A percentile compares a stretch with the other conserved stretches of the same genome.
Evolutionary conservation across 2,797 vertebrate genomes (phyloP).

Genomic region (Schizothorax lantsangensis): DNA sequence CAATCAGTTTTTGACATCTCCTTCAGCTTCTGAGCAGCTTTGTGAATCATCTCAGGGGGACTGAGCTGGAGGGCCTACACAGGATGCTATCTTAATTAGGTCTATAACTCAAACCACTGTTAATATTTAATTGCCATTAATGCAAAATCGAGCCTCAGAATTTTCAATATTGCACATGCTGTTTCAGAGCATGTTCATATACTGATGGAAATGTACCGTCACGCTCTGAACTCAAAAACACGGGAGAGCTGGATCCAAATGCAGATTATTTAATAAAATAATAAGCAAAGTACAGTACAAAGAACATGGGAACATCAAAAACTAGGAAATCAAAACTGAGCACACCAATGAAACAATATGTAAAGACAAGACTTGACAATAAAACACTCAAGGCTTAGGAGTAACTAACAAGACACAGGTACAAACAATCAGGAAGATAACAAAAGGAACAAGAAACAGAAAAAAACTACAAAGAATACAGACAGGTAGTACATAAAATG

Average conservation of each 20-base stretch:
- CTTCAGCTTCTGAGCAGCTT: conserved; percentile 26
- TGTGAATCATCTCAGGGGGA: conserved; percentile 27
- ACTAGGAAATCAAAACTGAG: neutral
- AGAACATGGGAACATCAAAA: neutral
- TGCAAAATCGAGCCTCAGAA: conserved; percentile 14
- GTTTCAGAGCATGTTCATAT: conserved; percentile 3
- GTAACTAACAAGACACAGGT: neutral
- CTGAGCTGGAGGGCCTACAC: conserved; percentile 41
- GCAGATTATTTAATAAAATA: neutral
- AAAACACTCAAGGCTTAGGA: neutral
- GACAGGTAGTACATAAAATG: neutral
- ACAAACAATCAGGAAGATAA: neutral
- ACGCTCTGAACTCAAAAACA: neutral
- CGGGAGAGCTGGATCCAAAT: neutral
- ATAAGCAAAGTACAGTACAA: neutral
- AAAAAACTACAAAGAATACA: neutral
- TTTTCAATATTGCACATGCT: conserved; percentile 12
- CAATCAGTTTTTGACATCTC: conserved; percentile 49
- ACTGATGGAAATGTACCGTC: neutral
- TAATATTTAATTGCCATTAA: conserved; percentile 47
- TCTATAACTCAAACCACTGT: conserved; percentile 39
- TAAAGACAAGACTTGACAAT: neutral
- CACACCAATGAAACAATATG: neutral
- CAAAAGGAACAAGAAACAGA: neutral
- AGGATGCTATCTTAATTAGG: conserved; percentile 56